These are phyloP conservation scores for Chlamydotis undulata DNA, from an alignment of 2,113 vertebrate species.

Conservation along the genomic window DNA sequence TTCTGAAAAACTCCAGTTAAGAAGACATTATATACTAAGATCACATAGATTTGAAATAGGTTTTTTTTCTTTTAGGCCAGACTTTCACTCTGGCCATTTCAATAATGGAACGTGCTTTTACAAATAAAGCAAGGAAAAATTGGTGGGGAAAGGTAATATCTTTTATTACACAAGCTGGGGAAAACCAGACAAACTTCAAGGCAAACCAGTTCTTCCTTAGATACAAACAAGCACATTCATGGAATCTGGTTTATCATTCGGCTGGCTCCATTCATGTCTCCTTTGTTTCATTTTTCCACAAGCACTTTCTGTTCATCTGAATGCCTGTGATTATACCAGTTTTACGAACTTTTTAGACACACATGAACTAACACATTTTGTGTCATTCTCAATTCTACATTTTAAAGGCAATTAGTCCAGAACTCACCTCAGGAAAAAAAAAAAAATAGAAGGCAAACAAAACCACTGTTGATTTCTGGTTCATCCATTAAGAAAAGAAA, in stretches of 20 bases:
- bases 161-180: not conserved
- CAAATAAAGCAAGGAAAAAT: not conserved
- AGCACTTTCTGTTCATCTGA: not conserved
- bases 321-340: not conserved
- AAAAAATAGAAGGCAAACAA: not conserved
- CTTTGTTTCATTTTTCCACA: not conserved
- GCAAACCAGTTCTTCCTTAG: not conserved
- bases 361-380: not conserved
- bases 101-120: not conserved
- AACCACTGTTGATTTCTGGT: not conserved
- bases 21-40: not conserved
- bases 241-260: constrained; percentile 1
- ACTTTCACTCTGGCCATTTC: not conserved
- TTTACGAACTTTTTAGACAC: not conserved
- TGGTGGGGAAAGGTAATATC: not conserved
- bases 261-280: not conserved
- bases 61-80: not conserved
- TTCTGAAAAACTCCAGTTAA: not conserved
- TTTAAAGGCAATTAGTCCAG: not conserved
- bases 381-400: not conserved
- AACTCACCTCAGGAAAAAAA: not conserved
- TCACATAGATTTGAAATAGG: not conserved
- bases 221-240: not conserved
- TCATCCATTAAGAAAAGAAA: not conserved
- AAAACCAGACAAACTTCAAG: not conserved